Conservation (phyloP, 2,888 invertebrate species). For the Aspidiotus rigidus region DNA sequence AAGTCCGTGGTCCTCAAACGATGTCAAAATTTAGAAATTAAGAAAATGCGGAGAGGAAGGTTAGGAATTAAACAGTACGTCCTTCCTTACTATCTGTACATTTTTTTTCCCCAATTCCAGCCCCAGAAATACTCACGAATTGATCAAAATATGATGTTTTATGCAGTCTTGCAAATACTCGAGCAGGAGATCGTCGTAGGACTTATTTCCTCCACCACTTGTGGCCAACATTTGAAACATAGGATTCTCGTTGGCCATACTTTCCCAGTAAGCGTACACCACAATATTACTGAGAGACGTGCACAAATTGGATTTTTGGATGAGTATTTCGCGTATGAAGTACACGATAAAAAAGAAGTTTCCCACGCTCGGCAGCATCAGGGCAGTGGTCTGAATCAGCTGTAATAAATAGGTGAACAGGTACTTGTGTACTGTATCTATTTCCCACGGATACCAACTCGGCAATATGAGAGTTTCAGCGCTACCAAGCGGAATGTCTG, state of each 20-base stretch:
- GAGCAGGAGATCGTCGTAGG: slow-evolving; percentile 22
- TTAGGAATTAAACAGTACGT: no score
- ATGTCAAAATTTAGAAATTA: no score
- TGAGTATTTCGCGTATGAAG: slow-evolving; percentile 23
- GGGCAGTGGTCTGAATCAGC: slow-evolving; percentile 19
- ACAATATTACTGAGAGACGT: slow-evolving; percentile 30
- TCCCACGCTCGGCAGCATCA: slow-evolving; percentile 25
- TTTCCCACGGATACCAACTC: slow-evolving; percentile 31
- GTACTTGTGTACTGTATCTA: slow-evolving; percentile 3
- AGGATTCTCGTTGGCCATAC: slow-evolving; percentile 26
- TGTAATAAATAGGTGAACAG: slow-evolving; percentile 20
- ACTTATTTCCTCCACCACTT: slow-evolving; percentile 18
- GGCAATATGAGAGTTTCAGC: slow-evolving; percentile 20
- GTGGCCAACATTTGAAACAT: slow-evolving; percentile 29
- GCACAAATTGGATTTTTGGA: slow-evolving; percentile 21
- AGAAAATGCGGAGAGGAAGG: no score
- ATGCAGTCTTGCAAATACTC: slow-evolving; percentile 27
- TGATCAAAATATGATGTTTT: slow-evolving; percentile 29
- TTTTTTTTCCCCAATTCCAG: no score
- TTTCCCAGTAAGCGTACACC: slow-evolving; percentile 31
- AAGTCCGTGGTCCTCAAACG: no score
- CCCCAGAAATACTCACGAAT: slow-evolving; percentile 15
- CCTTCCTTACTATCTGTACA: no score
- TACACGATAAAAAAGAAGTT: slow-evolving; percentile 27
- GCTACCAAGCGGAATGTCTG: slow-evolving; percentile 10